These are phyloP conservation scores for Drymonia ruficornis DNA, from an alignment of 2,888 invertebrate species.

Conservation along the genomic window DNA sequence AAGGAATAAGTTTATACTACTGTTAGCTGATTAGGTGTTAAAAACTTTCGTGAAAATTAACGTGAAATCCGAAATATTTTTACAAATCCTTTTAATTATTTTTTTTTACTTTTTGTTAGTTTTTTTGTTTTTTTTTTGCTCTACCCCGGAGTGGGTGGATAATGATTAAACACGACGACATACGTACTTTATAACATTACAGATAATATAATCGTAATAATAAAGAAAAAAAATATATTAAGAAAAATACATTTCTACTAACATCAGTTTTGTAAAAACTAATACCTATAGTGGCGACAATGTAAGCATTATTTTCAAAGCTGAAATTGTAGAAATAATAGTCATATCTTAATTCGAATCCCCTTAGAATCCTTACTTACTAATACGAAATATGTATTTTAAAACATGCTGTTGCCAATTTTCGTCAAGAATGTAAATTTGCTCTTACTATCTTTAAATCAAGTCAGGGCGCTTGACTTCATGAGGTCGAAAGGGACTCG, in stretches of 20 bases:
- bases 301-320: constrained; percentile 53
- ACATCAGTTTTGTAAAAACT: constrained; percentile 52
- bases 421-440: no score
- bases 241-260: constrained; percentile 50
- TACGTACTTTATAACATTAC: constrained; percentile 47
- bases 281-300: constrained; percentile 23
- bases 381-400: no score
- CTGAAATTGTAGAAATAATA: constrained; percentile 64
- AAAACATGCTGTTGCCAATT: no score
- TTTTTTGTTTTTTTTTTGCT: constrained; percentile 49
- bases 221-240: constrained; percentile 43
- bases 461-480: not conserved
- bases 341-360: constrained; percentile 39
- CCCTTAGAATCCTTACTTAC: constrained; percentile 23
- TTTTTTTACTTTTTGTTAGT: constrained; percentile 46
- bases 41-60: constrained; percentile 30
- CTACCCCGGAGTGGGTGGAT: constrained; percentile 75
- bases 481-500: constrained; percentile 37
- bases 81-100: constrained; percentile 51
- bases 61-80: constrained; percentile 58
- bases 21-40: not conserved
- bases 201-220: constrained; percentile 45
- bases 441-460: not conserved
- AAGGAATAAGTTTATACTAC: not conserved
- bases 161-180: constrained; percentile 74